Percentiles rank a stretch among this genome's conserved stretches.
Evolutionary conservation across 2,113 vertebrate genomes (phyloP).

Genomic region (Gasterosteus aculeatus): DNA sequence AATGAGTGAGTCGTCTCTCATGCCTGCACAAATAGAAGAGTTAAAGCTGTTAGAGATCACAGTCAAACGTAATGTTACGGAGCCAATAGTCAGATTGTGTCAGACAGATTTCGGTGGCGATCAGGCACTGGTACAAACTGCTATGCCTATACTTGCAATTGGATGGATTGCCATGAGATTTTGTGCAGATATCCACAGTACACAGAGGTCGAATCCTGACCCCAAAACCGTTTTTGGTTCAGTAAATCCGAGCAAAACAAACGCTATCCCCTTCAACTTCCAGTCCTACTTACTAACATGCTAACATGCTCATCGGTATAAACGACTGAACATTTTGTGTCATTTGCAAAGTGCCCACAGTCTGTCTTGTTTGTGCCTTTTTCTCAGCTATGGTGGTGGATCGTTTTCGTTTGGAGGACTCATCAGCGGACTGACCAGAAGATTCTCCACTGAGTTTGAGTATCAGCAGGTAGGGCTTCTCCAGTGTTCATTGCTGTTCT

Average conservation of each 20-base stretch:
- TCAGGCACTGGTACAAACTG: not conserved
- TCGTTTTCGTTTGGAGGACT: constrained; percentile 85
- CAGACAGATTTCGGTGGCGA: not conserved
- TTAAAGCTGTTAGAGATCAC: not conserved
- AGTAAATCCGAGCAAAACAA: not conserved
- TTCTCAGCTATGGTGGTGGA: constrained; percentile 81
- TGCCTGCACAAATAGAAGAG: not conserved
- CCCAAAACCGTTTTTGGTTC: too few relatives aligned
- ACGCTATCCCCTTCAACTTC: not conserved
- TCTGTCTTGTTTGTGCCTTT: not conserved
- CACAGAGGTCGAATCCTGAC: not conserved
- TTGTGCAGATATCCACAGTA: not conserved
- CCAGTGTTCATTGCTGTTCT: not conserved
- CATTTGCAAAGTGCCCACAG: not conserved
- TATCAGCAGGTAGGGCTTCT: constrained; percentile 83
- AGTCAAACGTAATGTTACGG: not conserved
- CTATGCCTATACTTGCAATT: not conserved
- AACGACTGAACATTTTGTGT: too few relatives aligned
- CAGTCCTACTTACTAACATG: not conserved
- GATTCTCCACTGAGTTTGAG: constrained; percentile 85
- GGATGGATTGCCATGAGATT: not conserved
- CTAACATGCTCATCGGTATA: not conserved
- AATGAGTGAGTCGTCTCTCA: constrained; percentile 69
- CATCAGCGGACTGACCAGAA: constrained; percentile 77
- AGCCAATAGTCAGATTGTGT: not conserved